Evolutionary conservation across 2,888 invertebrate species (phyloP).

Genomic region (Eutolmus rufibarbis): DNA sequence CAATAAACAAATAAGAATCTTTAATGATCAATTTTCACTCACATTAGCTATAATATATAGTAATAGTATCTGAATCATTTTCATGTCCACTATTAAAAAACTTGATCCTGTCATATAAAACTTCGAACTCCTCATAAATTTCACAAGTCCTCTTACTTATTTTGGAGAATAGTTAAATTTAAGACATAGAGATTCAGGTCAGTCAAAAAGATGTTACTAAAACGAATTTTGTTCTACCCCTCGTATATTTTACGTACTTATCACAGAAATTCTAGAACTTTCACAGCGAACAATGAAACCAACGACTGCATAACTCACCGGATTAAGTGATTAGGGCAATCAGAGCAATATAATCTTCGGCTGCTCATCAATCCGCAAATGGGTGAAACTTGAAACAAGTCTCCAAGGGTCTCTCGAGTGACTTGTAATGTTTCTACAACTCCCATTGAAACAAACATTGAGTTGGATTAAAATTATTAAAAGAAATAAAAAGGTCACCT

Average conservation of each 20-base stretch:
- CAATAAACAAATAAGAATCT: no score
- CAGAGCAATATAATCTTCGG: neutral
- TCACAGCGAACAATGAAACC: neutral
- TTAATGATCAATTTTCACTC: no score
- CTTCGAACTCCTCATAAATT: no score
- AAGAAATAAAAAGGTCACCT: neutral
- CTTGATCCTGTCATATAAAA: no score
- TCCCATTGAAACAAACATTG: neutral
- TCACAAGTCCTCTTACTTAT: no score
- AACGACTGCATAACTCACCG: neutral
- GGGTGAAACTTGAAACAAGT: neutral
- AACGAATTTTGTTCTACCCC: neutral
- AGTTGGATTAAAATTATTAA: neutral
- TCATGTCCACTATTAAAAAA: no score
- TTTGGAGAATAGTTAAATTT: no score
- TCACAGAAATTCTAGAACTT: neutral
- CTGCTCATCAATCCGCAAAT: neutral
- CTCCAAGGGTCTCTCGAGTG: neutral
- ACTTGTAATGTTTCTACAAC: neutral
- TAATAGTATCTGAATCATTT: no score
- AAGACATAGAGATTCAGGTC: no score
- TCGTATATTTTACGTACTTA: neutral
- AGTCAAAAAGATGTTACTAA: neutral
- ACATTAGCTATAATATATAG: no score
- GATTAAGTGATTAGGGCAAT: neutral